phyloP scores from a whole-genome alignment of 2,113 vertebrate species.

The Cavia aperea region DNA sequence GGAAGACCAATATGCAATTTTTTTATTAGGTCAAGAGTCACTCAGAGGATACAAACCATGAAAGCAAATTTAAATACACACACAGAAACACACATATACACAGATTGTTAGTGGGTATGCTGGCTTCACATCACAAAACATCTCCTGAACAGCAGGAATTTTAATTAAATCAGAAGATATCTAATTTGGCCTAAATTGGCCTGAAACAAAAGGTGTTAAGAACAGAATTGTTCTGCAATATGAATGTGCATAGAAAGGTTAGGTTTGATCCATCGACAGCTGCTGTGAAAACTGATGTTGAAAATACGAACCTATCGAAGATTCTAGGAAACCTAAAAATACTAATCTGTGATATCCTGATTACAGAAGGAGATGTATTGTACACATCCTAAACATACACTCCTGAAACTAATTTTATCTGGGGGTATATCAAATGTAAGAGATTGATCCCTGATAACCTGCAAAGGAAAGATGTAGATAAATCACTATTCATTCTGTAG shows the following conservation, averaged over 20 bases:
- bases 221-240: conserved; percentile 44
- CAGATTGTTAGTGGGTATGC: not conserved
- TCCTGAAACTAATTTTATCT: not conserved
- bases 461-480: not conserved
- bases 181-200: conserved; percentile 62
- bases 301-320: not conserved
- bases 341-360: not conserved
- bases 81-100: not conserved
- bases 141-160: conserved; percentile 60
- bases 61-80: not conserved
- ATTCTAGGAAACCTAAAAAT: not conserved
- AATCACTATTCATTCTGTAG: not conserved
- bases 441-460: not conserved
- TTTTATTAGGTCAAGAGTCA: not conserved
- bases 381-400: not conserved
- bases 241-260: not conserved
- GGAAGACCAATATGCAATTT: not conserved
- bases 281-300: conserved; percentile 32
- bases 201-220: conserved; percentile 58
- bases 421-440: not conserved
- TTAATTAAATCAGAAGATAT: conserved; percentile 63
- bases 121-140: conserved; percentile 45
- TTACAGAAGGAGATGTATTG: not conserved
- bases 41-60: not conserved
- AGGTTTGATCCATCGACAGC: conserved; percentile 11